These are phyloP conservation scores for Bruchidius siliquastri DNA, from an alignment of 2,888 invertebrate genomes.

Conservation along the genomic window DNA sequence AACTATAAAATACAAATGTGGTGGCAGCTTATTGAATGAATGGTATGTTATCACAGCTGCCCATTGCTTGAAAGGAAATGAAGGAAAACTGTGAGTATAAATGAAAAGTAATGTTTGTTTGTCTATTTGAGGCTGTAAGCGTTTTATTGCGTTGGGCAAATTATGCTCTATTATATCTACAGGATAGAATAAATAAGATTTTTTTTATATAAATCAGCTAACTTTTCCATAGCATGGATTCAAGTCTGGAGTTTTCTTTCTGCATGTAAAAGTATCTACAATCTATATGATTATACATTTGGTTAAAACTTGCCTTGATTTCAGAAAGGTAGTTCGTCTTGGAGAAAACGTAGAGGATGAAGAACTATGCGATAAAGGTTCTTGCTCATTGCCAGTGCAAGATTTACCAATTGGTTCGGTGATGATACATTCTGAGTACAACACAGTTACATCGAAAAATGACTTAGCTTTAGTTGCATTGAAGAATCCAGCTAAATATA, in stretches of 20 bases:
- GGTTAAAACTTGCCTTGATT: too few species aligned
- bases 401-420: conserved; percentile 34
- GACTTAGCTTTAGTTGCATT: conserved; percentile 42
- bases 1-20: conserved; percentile 33
- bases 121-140: too few species aligned
- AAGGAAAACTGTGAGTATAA: conserved; percentile 9
- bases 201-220: too few species aligned
- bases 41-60: conserved; percentile 46
- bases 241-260: too few species aligned
- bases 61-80: conserved; percentile 32
- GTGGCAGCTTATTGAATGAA: conserved; percentile 43
- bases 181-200: too few species aligned
- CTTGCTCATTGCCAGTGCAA: conserved; percentile 45
- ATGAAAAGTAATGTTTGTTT: too few species aligned
- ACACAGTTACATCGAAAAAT: conserved; percentile 23
- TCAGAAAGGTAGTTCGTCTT: conserved; percentile 30
- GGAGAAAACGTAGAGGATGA: conserved; percentile 31
- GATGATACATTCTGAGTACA: conserved; percentile 13
- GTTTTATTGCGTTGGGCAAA: too few species aligned
- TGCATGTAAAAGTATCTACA: too few species aligned
- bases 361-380: conserved; percentile 27
- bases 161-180: too few species aligned
- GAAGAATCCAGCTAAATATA: conserved; percentile 5
- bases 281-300: too few species aligned
- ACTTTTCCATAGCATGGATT: too few species aligned